Conservation (phyloP, 2,888 invertebrate genomes). For the Hylaea fasciaria region DNA sequence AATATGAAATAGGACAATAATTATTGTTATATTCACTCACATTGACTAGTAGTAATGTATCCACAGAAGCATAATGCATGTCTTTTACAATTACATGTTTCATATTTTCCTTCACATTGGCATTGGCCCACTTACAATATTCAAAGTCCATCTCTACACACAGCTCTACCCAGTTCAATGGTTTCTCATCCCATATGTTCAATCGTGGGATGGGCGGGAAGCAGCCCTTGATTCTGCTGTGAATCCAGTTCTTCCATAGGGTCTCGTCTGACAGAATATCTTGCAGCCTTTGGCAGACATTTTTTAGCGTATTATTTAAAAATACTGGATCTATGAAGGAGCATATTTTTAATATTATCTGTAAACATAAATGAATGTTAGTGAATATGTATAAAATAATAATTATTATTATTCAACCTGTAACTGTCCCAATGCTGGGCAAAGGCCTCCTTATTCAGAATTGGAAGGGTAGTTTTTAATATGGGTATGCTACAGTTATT, state of each 20-base stretch:
- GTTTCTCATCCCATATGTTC: slow-evolving; percentile 66
- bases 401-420: too few relatives aligned
- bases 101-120: slow-evolving; percentile 70
- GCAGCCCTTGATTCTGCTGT: slow-evolving; percentile 68
- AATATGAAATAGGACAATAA: too few relatives aligned
- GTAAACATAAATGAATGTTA: slow-evolving; percentile 34
- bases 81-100: slow-evolving; percentile 79
- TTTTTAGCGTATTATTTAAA: slow-evolving; percentile 79
- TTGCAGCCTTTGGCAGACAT: slow-evolving; percentile 84
- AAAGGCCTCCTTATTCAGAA: too few relatives aligned
- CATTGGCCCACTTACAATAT: slow-evolving; percentile 81
- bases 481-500: too few relatives aligned
- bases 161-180: slow-evolving; percentile 82
- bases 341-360: slow-evolving; percentile 86
- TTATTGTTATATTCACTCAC: slow-evolving; percentile 61
- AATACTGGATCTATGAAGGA: slow-evolving; percentile 84
- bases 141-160: slow-evolving; percentile 86
- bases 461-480: too few relatives aligned
- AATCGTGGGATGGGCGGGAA: slow-evolving; percentile 73
- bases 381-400: neutral
- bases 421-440: too few relatives aligned
- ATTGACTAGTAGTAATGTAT: slow-evolving; percentile 83
- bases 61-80: slow-evolving; percentile 85
- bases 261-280: slow-evolving; percentile 83
- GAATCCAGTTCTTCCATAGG: slow-evolving; percentile 84